A percentile compares a stretch with the other conserved stretches of the same genome.
Conservation (phyloP, 2,113 vertebrate species). For the Bothrops jararaca region DNA sequence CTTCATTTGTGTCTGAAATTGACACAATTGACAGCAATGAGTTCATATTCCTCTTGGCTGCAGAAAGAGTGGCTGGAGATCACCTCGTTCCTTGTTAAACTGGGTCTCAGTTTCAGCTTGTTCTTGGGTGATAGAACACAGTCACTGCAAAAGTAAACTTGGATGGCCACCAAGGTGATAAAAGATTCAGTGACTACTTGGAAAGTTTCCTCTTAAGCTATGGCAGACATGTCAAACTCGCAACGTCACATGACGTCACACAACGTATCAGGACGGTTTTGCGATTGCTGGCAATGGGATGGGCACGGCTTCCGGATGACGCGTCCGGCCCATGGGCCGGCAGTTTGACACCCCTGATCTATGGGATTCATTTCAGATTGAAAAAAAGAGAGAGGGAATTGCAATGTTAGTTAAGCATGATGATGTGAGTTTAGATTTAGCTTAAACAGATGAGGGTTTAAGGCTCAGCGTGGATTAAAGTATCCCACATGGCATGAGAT, state of each 20-base stretch:
- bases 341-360: not conserved
- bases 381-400: not conserved
- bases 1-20: not conserved
- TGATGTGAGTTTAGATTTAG: not conserved
- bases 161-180: not conserved
- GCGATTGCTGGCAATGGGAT: too few relatives aligned
- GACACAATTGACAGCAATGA: not conserved
- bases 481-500: slow-evolving; percentile 10
- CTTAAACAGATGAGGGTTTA: slow-evolving; percentile 21
- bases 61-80: not conserved
- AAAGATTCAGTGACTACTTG: not conserved
- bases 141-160: not conserved
- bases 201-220: not conserved
- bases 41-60: not conserved
- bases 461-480: slow-evolving; percentile 12
- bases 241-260: too few relatives aligned
- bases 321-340: too few relatives aligned
- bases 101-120: not conserved
- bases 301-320: too few relatives aligned
- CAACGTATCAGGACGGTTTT: too few relatives aligned
- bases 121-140: not conserved
- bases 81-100: not conserved
- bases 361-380: not conserved
- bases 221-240: too few relatives aligned
- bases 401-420: slow-evolving; percentile 11